Evolutionary conservation across 2,888 invertebrate species (phyloP), one percentile per base, ranked within the genome.

Genomic region (Catocala fraxini): DNA sequence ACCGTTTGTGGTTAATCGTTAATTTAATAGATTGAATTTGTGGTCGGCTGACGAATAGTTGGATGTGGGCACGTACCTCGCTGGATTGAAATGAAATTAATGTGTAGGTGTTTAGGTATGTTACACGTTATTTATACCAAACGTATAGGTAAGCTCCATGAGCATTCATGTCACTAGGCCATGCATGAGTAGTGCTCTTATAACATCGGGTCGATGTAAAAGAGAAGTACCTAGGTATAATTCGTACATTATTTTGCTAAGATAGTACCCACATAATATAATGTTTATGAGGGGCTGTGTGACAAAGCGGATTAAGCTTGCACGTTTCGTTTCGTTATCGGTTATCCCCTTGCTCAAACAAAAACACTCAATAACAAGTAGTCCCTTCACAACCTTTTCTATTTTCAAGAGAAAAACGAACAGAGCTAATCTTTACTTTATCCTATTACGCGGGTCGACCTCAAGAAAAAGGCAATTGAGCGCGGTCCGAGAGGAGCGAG

Each of bases 381-480:
- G 79, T 80, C 75, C 75, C 77, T 77, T 82, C 77, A 78, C 77
- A 81, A 83, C 81, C 81, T 87, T 87, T 89, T 86, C 82, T 80
- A 86, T 90, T 91, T 88, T 82, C 73, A 84, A 84, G 78, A 82
- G 83, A 86, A 85, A 89, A 89, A 84, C 85, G 87, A 88, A 86
- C 85, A 87, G 85, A 88, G 90, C 87, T 92, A 91, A 92, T 92
- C 89, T 90, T 88, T 89, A 90, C 88, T 89, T 90, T 87, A 92
- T 91, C 90, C 87, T 83, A 91, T 91, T 91, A 91, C 87, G 83
- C 79, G 87, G 90, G 88, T 89, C 87, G 88, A 89, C 86, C 88
- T 89, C 87, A 90, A 89, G 90, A 90, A 91, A 90, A 91, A 91
- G 89, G 90, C 89, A 90, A 92, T 90, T 87, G 90, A 90, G 89